Evolutionary conservation across 37 sponge, comb jelly and placozoan genomes (phyloP).

Genomic region (Aphrocallistes beatrix): DNA sequence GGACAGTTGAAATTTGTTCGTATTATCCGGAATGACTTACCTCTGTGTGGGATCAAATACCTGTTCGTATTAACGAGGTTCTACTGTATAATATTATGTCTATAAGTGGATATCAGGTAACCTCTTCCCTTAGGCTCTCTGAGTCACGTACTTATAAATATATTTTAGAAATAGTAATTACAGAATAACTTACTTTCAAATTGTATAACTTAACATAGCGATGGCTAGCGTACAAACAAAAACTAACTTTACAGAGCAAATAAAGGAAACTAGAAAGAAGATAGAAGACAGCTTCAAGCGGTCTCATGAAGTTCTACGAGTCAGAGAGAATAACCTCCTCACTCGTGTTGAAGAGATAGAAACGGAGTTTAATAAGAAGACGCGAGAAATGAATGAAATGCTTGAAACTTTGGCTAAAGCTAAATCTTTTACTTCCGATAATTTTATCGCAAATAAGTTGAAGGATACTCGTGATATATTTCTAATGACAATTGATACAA

Average conservation of each 20-base stretch:
- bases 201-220: no score
- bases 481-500: neutral
- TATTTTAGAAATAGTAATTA: no score
- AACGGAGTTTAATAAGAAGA: neutral
- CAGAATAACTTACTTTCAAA: no score
- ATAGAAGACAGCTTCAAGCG: conserved; percentile 1
- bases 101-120: no score
- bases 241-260: neutral
- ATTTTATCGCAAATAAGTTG: neutral
- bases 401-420: neutral
- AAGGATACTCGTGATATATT: neutral
- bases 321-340: conserved; percentile 7
- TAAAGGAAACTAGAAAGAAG: neutral
- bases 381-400: neutral
- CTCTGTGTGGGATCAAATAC: no score
- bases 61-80: no score
- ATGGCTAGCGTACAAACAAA: neutral
- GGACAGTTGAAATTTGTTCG: no score
- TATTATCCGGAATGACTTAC: no score
- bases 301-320: conserved; percentile 2
- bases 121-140: no score
- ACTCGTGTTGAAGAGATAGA: neutral
- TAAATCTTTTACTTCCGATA: neutral
- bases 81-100: no score
- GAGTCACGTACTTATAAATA: no score